Percentiles rank a stretch among this genome's conserved stretches.
Conservation (phyloP, 2,113 vertebrate species). For the Myiagra hebetior region DNA sequence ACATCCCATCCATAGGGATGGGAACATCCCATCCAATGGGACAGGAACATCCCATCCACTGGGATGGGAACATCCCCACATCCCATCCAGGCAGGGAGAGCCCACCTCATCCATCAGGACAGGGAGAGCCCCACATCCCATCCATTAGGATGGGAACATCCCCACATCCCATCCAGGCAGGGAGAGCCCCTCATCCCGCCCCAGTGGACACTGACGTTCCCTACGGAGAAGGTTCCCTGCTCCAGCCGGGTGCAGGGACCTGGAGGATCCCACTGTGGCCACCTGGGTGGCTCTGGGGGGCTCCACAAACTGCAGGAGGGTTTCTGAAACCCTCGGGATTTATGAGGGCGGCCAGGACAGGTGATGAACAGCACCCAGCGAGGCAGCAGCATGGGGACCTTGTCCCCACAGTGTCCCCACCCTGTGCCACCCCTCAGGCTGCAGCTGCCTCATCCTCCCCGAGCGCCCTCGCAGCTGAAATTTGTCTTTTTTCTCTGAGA, state of each 20-base stretch:
- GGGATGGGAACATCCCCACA: not conserved
- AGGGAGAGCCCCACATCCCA: not conserved
- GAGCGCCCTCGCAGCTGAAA: not conserved
- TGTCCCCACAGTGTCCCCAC: not conserved
- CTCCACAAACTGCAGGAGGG: not conserved
- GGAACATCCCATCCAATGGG: not conserved
- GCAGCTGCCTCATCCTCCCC: not conserved
- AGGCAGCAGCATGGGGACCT: not conserved
- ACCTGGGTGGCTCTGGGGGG: not conserved
- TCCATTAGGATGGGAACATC: not conserved
- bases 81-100: not conserved
- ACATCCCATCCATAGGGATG: too few relatives aligned
- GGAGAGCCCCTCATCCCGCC: not conserved
- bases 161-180: not conserved
- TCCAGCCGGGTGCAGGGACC: not conserved
- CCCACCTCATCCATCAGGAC: accelerated
- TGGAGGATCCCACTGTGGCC: not conserved
- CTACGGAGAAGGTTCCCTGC: not conserved
- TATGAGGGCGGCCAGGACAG: accelerated
- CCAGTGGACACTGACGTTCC: not conserved
- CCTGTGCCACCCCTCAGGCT: not conserved
- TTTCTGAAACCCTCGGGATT: not conserved
- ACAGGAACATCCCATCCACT: not conserved
- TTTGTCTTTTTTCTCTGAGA: not conserved
- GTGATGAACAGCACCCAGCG: not conserved